phyloP scores from a whole-genome alignment of 1,140 invertebrate species.

The Bombyx mori region DNA sequence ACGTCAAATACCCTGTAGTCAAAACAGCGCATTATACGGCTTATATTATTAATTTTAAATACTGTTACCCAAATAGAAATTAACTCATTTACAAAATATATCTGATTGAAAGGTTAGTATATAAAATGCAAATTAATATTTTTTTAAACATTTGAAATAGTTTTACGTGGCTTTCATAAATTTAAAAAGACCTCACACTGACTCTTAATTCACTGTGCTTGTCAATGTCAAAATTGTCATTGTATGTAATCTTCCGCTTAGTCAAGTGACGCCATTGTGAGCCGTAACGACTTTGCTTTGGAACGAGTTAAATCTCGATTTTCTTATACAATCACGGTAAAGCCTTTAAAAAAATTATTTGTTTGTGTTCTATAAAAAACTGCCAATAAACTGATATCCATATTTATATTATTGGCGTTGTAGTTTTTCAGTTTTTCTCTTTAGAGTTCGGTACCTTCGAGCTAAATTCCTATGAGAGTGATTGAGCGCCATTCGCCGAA shows the following conservation, averaged over 20 bases:
- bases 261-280: constrained; percentile 83
- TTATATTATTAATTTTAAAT: no score
- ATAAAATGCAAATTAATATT: no score
- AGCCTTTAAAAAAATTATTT: constrained; percentile 70
- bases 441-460: constrained; percentile 70
- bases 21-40: constrained; percentile 17
- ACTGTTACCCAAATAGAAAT: no score
- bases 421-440: constrained; percentile 62
- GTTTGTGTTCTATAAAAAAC: constrained; percentile 43
- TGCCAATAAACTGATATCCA: constrained; percentile 26
- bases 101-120: no score
- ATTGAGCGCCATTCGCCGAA: constrained; percentile 72
- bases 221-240: constrained; percentile 36
- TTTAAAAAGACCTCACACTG: constrained; percentile 28
- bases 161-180: no score
- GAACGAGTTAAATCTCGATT: constrained; percentile 76
- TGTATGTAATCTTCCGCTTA: constrained; percentile 46
- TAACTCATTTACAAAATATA: no score
- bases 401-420: constrained; percentile 56
- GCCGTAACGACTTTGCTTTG: constrained; percentile 79
- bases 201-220: constrained; percentile 43
- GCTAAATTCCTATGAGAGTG: constrained; percentile 76
- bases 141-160: neutral
- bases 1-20: constrained; percentile 66
- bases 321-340: constrained; percentile 77